Evolutionary conservation across 2,888 invertebrate species (phyloP), one percentile per base, ranked within the genome.

Genomic region (Leucozona laternaria): DNA sequence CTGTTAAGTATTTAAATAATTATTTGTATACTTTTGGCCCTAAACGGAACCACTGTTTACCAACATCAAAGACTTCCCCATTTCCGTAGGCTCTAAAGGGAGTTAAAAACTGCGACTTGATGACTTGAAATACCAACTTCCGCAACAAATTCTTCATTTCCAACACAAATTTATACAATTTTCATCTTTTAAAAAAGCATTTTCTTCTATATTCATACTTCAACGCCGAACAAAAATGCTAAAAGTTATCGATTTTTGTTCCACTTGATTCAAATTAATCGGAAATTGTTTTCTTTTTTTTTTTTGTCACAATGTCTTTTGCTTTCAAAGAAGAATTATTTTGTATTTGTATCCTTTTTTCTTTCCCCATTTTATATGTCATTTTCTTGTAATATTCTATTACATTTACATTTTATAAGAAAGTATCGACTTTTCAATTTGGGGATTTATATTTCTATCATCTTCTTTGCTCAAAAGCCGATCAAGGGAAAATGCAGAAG

Each of bases 381-480:
- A 25, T 53, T 53, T 25, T 53, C n/a, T 53, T 28, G 15, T 53
- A 53, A 53, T 53, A 53, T 25, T 53, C 13, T 53, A 25, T n/a
- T n/a, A n/a, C 53, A 53, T 53, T 53, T 28, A 53, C 25, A 53
- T 53, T 53, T 53, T 53, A 53, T 53, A 28, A n/a, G 15, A 53
- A n/a, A n/a, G 53, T 28, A 53, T 25, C 25, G 53, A 28, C 53
- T 53, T 53, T 53, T 53, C 53, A 15, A 53, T 53, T 53, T 53
- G 25, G 53, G 53, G 53, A 28, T 53, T 53, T 53, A 53, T 25
- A 53, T 25, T 53, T 53, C 53, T 8, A 53, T 53, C 53, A 53
- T 53, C 53, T 53, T 25, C 53, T 53, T 53, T 53, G 53, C 22
- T 48, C 15, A 22, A 53, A 53, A 53, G 53, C 53, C 8, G 25